These are phyloP conservation scores for Achlya flavicornis DNA, from an alignment of 2,888 invertebrate species.

Conservation along the genomic window DNA sequence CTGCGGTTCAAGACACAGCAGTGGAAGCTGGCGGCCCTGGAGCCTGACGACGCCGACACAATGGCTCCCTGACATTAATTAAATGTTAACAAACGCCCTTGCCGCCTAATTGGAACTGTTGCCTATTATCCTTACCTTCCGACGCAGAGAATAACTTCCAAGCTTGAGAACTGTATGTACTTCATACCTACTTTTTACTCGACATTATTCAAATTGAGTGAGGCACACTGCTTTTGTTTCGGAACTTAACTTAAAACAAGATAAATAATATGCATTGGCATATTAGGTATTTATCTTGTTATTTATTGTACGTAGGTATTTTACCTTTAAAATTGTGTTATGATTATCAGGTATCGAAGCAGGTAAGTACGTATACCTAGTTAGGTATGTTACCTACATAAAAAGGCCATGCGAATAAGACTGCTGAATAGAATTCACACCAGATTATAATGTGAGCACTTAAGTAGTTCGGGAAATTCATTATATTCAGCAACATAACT, in stretches of 20 bases:
- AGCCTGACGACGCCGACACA: conserved; percentile 72
- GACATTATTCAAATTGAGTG: conserved; percentile 47
- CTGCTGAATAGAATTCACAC: too few relatives aligned
- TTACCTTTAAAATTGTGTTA: not conserved
- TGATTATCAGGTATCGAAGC: too few relatives aligned
- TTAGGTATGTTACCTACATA: too few relatives aligned
- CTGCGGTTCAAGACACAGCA: conserved; percentile 60
- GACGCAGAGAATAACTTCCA: conserved; percentile 73
- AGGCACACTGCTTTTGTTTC: conserved; percentile 25
- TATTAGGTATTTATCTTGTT: too few relatives aligned
- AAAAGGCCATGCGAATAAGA: too few relatives aligned
- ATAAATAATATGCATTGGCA: too few relatives aligned
- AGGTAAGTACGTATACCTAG: not conserved
- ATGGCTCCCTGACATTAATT: conserved; percentile 81
- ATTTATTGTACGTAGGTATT: not conserved
- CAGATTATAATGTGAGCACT: too few relatives aligned
- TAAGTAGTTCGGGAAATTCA: too few relatives aligned
- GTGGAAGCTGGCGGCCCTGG: conserved; percentile 57
- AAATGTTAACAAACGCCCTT: conserved; percentile 84
- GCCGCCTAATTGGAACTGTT: conserved; percentile 83
- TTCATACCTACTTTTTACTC: conserved; percentile 70
- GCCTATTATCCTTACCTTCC: conserved; percentile 82
- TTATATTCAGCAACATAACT: too few relatives aligned
- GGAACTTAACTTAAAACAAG: too few relatives aligned
- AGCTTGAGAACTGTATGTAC: conserved; percentile 61